Evolutionary conservation across 30 jellyfish, hydroid and myxozoan species (phyloP).

Genomic region (Turritopsis dohrnii): DNA sequence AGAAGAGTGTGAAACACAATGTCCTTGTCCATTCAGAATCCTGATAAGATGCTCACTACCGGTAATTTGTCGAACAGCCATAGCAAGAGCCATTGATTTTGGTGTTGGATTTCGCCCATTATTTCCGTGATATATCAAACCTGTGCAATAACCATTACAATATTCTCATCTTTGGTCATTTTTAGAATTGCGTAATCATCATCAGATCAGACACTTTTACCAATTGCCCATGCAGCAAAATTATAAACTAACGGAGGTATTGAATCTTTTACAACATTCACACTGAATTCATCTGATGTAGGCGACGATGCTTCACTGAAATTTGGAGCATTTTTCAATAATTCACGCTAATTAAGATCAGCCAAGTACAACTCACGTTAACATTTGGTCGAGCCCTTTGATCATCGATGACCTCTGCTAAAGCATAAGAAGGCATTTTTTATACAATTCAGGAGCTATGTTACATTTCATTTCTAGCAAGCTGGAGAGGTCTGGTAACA

Average conservation of each 20-base stretch:
- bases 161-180: not conserved
- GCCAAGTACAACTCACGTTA: slow-evolving; percentile 19
- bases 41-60: too few relatives aligned
- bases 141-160: slow-evolving; percentile 21
- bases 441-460: too few relatives aligned
- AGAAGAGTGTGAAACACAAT: too few relatives aligned
- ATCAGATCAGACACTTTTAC: slow-evolving; percentile 25
- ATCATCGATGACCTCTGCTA: slow-evolving; percentile 4
- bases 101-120: too few relatives aligned
- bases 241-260: slow-evolving; percentile 32
- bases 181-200: not conserved
- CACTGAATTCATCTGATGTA: slow-evolving; percentile 15
- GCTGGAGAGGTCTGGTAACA: too few relatives aligned
- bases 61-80: too few relatives aligned
- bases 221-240: slow-evolving; percentile 38
- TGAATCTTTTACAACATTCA: slow-evolving; percentile 21
- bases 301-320: slow-evolving; percentile 38
- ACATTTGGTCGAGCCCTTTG: not conserved
- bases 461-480: too few relatives aligned
- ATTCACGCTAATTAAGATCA: not conserved
- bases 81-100: too few relatives aligned
- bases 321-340: not conserved
- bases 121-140: slow-evolving; percentile 38
- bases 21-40: too few relatives aligned
- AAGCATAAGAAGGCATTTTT: not conserved